Evolutionary conservation across 2,113 vertebrate species (phyloP), one percentile per base, ranked within the genome.

Genomic region (Microcebus tavaratra): DNA sequence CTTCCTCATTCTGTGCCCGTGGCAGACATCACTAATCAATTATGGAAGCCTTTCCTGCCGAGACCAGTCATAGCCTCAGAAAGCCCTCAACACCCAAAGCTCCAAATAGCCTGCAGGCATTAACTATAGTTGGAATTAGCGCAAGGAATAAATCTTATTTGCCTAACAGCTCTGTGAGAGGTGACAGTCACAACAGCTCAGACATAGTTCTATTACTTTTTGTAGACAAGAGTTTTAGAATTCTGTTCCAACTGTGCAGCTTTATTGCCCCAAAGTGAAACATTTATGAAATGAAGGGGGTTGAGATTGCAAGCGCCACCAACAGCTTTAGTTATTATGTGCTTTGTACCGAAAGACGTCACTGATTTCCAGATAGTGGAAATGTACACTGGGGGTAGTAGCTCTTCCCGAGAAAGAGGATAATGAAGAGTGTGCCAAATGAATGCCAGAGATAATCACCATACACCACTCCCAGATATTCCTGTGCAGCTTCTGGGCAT

Each of bases 1-100:
- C 1, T 31, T 53, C 34, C 50, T 84, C 48, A 2, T 72, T 18
- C n/a, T 48, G 48, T 42, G 81, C 81, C 70, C 29, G 48, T 63
- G 39, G 48, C 94, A 94, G 95, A 94, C 95, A 96, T 97, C 90
- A 88, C 92, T 96, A 95, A 97, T 96, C 92, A 94, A 85, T 96
- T 96, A 45, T 63, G 34, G 55, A 92, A 61, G 10, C 29, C 65
- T 93, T 94, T 85, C 84, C 81, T 36, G 6, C 90, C 59, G 95
- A 92, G 84, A 92, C 21, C 31, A 84, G 31, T 83, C 76, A 55
- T 17, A 76, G 75, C 57, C 85, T 76, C 81, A 88, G 65, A 96
- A 97, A 96, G 27, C 31, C 45, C 63, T 92, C 70, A 42, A 89
- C 53, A 80, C 23, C 55, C 84, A 93, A 93, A 93, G 39, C 36